These are phyloP conservation scores for Ornithoptera alexandrae DNA, from an alignment of 2,888 invertebrate genomes.

Conservation along the genomic window DNA sequence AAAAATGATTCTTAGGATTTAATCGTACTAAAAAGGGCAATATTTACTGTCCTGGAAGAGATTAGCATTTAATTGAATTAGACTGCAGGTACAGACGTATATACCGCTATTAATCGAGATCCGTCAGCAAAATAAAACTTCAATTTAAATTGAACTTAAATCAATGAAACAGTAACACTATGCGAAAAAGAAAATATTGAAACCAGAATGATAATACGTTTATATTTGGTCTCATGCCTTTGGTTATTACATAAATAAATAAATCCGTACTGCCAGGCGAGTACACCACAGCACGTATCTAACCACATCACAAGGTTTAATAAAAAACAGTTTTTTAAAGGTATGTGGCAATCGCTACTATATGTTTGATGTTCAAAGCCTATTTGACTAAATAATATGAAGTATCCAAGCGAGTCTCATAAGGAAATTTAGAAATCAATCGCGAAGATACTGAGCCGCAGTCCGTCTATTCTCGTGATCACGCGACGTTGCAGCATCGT, in stretches of 20 bases:
- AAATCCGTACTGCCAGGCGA: conserved; percentile 3
- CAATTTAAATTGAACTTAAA: no score
- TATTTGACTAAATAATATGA: background rate
- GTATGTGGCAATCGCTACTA: background rate
- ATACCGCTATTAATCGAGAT: background rate
- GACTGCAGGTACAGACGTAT: background rate
- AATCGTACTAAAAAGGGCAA: no score
- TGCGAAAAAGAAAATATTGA: background rate
- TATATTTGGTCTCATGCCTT: conserved; percentile 4
- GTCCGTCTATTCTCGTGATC: conserved; percentile 5
- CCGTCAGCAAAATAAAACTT: no score
- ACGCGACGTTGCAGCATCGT: conserved; percentile 18
- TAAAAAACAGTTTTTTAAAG: background rate
- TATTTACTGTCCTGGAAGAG: background rate
- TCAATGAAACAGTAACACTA: no score
- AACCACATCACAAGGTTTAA: conserved; percentile 10
- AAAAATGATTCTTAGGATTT: no score
- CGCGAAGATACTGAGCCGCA: conserved; percentile 9
- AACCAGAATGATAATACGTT: background rate
- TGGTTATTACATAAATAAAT: conserved; percentile 5
- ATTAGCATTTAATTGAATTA: background rate
- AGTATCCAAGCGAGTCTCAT: conserved; percentile 3
- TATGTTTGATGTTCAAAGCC: no score
- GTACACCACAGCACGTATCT: conserved; percentile 1
- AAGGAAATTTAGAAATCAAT: conserved; percentile 20